Conservation (phyloP, 64 coral and sea anemone species). For the Cladopsammia gracilis region DNA sequence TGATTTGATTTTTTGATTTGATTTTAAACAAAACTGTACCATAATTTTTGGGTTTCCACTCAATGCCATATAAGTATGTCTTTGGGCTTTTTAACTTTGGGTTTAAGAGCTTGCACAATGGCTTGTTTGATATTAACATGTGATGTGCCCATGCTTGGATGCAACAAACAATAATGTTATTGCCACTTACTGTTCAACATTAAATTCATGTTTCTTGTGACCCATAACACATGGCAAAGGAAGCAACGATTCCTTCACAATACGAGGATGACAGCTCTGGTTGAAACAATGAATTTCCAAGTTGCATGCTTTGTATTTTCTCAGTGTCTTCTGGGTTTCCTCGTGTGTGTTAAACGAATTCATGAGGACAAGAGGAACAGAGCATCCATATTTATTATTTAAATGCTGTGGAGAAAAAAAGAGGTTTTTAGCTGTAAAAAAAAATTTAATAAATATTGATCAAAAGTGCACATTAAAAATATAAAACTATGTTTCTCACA, state of each 20-base stretch:
- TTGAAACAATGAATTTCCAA: conserved; percentile 90
- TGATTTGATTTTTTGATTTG: too few species aligned
- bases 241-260: conserved; percentile 94
- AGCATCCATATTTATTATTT: conserved; percentile 83
- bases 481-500: too few species aligned
- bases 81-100: too few species aligned
- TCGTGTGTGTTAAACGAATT: conserved; percentile 99
- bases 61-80: too few species aligned
- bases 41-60: too few species aligned
- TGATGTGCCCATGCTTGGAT: too few species aligned
- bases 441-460: too few species aligned
- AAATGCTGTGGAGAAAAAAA: conserved; percentile 70
- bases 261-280: conserved; percentile 94
- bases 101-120: too few species aligned
- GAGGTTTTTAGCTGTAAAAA: neutral
- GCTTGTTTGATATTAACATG: too few species aligned
- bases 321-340: conserved; percentile 87
- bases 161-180: too few species aligned
- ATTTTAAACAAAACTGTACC: too few species aligned
- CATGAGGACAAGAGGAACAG: conserved; percentile 97
- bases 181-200: conserved; percentile 67
- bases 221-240: conserved; percentile 83
- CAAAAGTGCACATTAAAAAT: too few species aligned
- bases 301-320: conserved; percentile 90
- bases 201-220: conserved; percentile 54